Percentiles rank a stretch among this genome's conserved stretches.
These are phyloP conservation scores for Sialis fuliginosa DNA, from an alignment of 2,888 invertebrate species.

Conservation along the genomic window DNA sequence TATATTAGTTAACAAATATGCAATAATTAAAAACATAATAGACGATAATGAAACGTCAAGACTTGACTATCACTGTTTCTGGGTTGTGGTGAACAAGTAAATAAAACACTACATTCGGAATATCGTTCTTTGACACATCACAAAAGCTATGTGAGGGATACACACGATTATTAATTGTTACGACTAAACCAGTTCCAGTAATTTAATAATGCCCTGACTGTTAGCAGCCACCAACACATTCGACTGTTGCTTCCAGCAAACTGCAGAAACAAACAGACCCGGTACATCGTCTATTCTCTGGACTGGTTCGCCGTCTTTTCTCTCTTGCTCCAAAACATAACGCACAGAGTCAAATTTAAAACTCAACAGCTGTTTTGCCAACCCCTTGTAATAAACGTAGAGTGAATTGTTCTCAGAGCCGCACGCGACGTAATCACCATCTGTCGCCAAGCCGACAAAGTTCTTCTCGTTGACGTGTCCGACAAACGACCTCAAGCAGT, in stretches of 20 bases:
- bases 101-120: no score
- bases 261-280: slow-evolving; percentile 88
- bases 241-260: slow-evolving; percentile 77
- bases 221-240: slow-evolving; percentile 83
- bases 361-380: slow-evolving; percentile 70
- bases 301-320: slow-evolving; percentile 68
- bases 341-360: slow-evolving; percentile 74
- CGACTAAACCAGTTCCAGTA: slow-evolving; percentile 51
- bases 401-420: slow-evolving; percentile 90
- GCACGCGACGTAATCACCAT: slow-evolving; percentile 83
- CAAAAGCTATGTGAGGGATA: no score
- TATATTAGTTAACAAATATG: no score
- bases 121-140: no score
- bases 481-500: slow-evolving; percentile 68
- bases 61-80: no score
- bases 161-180: neutral
- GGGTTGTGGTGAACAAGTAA: no score
- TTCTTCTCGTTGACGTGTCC: slow-evolving; percentile 93
- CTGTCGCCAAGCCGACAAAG: slow-evolving; percentile 85
- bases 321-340: slow-evolving; percentile 56
- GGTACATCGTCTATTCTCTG: slow-evolving; percentile 71
- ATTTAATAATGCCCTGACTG: slow-evolving; percentile 85
- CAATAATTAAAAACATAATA: no score
- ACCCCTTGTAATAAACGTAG: slow-evolving; percentile 79
- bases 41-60: no score